Base-by-base conservation (phyloP, 2,113 vertebrate genomes). In the Tragulus kanchil region DNA sequence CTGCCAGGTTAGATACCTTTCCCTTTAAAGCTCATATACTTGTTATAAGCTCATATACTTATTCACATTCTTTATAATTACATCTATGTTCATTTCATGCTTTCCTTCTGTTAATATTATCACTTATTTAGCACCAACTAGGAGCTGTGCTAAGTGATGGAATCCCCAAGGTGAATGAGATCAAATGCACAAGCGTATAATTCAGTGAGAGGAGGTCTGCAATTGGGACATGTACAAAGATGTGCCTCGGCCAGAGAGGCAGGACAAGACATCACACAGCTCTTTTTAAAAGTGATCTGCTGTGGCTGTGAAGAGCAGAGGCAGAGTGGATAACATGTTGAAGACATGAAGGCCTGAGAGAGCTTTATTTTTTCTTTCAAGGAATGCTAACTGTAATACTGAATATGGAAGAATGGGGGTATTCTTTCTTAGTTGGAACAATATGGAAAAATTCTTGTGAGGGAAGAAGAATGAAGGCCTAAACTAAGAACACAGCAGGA, bases 71-170 rank as follows among this genome's bases (percentile, higher is more conserved):
- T 59, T 62, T 52, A 36, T 45, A 45, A 56, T 56, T 31, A 79
- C 3, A 25, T 25, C 1, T 69, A 36, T n/a, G 56, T 75, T 52
- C 67, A 19, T 69, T 54, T 81, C 58, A 85, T 48, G 28, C 52
- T 50, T 67, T 50, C 52, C 13, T 45, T 83, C 71, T 86, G 73
- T 78, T 25, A 90, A 50, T 13, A 92, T 36, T 86, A 48, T 48
- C 42, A 79, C 59, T 95, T 95, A 89, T 52, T 88, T 64, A 91
- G 85, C 45, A 94, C 65, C 88, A 87, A 17, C 48, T 79, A 79
- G 26, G 89, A 42, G 75, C 21, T 71, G 26, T n/a, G 61, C 59
- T 78, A 86, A 50, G 8, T 52, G 84, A 65, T 28, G 5, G 62
- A 86, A 42, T 75, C 36, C 79, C 45, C 79, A 64, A 67, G 50